These are phyloP conservation scores for Gallinago nigripennis DNA, from an alignment of 2,797 vertebrate species.

Conservation along the genomic window DNA sequence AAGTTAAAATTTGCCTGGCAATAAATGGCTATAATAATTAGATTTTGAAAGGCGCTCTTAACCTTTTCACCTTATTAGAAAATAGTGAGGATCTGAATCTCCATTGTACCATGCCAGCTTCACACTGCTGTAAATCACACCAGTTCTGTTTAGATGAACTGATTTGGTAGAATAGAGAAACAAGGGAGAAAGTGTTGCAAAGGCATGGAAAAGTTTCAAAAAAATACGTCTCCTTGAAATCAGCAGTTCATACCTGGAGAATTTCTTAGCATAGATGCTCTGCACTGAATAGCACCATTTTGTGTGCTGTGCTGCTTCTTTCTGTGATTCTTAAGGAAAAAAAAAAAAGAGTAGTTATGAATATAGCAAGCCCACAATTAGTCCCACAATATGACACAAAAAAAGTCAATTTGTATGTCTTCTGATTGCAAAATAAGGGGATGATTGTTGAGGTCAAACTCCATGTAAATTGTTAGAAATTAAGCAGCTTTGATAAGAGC, in stretches of 20 bases:
- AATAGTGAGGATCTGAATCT: not conserved
- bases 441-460: not conserved
- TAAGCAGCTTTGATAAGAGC: not conserved
- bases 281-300: not conserved
- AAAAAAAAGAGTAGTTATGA: not conserved
- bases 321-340: not conserved
- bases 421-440: not conserved
- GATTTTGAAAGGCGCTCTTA: constrained; percentile 16
- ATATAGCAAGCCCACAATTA: not conserved
- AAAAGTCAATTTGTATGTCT: not conserved
- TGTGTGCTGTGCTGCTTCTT: not conserved
- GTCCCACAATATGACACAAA: not conserved
- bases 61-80: not conserved
- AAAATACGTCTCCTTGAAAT: not conserved
- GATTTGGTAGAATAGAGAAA: not conserved
- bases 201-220: not conserved
- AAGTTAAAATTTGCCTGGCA: not conserved
- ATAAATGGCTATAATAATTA: not conserved
- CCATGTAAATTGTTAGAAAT: not conserved
- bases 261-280: not conserved
- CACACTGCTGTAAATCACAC: not conserved
- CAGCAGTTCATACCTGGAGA: not conserved
- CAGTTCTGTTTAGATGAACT: not conserved
- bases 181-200: not conserved
- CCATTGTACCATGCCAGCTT: not conserved